Evolutionary conservation across 2,797 vertebrate species (phyloP).

Genomic region (Silurus lanzhouensis): DNA sequence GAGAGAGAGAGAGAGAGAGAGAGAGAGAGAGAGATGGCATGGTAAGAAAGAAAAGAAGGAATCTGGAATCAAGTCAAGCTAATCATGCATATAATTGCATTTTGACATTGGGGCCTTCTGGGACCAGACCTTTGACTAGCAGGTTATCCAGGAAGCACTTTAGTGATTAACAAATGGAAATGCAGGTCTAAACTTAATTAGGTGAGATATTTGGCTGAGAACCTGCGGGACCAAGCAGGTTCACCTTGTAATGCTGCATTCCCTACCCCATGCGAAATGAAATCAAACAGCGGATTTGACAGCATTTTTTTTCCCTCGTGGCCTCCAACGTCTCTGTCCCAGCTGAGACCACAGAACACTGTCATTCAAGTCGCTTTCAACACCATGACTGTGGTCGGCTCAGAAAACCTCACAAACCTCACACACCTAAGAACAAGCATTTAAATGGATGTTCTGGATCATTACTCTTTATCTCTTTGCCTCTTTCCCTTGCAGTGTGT

Average conservation of each 20-base stretch:
- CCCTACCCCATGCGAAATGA: constrained; percentile 55
- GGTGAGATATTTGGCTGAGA: constrained; percentile 72
- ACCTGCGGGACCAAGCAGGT: constrained; percentile 50
- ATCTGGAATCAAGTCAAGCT: constrained; percentile 86
- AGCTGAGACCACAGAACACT: constrained; percentile 54
- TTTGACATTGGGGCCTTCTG: constrained; percentile 85
- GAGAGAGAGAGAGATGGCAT: constrained; percentile 49
- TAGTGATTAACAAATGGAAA: constrained; percentile 88
- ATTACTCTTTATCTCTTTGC: background rate
- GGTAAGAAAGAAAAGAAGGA: constrained; percentile 60
- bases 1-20: constrained; percentile 61
- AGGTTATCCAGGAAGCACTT: constrained; percentile 84
- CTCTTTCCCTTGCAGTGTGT: background rate
- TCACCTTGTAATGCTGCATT: constrained; percentile 49
- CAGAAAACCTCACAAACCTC: constrained; percentile 37
- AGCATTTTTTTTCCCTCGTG: constrained; percentile 36
- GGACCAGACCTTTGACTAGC: constrained; percentile 86
- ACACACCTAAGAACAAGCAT: constrained; percentile 30
- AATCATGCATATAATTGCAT: constrained; percentile 94
- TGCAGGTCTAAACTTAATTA: constrained; percentile 83
- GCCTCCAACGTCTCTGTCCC: constrained; percentile 37
- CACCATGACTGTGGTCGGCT: constrained; percentile 14
- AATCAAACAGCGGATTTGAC: constrained; percentile 54
- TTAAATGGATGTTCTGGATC: constrained; percentile 4
- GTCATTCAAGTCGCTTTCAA: constrained; percentile 37